Percentiles rank a stretch among this genome's conserved stretches.
Evolutionary conservation across 2,113 vertebrate genomes (phyloP).

Genomic region (Tachycineta bicolor): DNA sequence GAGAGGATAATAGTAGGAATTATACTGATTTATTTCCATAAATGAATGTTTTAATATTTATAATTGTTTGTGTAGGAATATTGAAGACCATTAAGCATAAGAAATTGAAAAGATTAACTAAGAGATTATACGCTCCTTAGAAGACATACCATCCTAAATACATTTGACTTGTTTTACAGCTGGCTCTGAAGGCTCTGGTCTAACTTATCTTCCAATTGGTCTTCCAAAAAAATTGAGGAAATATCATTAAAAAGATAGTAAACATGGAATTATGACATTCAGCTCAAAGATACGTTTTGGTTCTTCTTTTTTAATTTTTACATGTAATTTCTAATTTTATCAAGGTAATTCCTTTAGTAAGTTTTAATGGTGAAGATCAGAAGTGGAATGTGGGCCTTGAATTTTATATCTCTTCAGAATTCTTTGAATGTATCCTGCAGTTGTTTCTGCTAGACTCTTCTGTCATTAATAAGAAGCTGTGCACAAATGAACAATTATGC

Average conservation of each 20-base stretch:
- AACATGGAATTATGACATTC: not conserved
- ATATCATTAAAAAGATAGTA: not conserved
- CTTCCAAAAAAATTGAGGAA: not conserved
- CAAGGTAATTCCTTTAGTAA: not conserved
- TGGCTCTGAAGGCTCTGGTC: not conserved
- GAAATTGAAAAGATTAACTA: not conserved
- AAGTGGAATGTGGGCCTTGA: not conserved
- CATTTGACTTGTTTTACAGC: not conserved
- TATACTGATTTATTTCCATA: not conserved
- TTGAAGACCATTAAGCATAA: not conserved
- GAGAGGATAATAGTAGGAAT: not conserved
- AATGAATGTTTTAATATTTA: not conserved
- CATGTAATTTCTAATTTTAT: rapidly evolving
- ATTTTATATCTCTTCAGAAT: not conserved
- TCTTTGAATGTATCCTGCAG: not conserved
- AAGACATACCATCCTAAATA: not conserved
- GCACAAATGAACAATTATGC: not conserved
- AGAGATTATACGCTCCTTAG: not conserved
- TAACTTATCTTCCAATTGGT: not conserved
- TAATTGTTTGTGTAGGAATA: not conserved
- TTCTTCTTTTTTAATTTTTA: not conserved
- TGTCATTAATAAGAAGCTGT: not conserved
- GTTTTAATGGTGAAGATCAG: not conserved
- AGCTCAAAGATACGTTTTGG: rapidly evolving
- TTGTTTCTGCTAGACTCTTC: not conserved